Evolutionary conservation across 1,140 invertebrate species (phyloP), one percentile per base, ranked within the genome.

Genomic region (Antheraea pernyi): DNA sequence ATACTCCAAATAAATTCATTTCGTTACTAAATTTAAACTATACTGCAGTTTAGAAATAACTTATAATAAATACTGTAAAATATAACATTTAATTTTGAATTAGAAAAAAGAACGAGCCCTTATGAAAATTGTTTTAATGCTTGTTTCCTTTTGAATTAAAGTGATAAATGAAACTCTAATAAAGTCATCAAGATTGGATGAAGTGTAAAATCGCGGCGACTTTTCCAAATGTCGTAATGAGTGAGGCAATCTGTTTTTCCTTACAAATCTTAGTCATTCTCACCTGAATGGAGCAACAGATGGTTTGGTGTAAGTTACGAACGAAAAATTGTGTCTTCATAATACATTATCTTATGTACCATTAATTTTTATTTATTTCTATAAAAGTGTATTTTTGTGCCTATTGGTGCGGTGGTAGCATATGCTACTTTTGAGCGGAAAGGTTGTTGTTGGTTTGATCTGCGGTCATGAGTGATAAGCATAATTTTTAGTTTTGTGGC

Each of bases 231-330:
- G 76, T 77, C 66, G 76, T 86, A 82, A 86, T 84, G 79, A 84
- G 77, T 71, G 73, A 70, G 73, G 78, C 84, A 80, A 85, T 81
- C 81, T 85, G 82, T 85, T 82, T 84, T 80, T 84, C 76, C 81
- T 80, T 81, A 78, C 78, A 84, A 85, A 82, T 84, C 77, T 74
- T 59, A 71, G 72, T 76, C 74, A 69, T 80, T 81, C 71, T 82
- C 80, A 86, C 83, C 84, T 86, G 83, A 73, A 69, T 69, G 71
- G 76, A 72, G 83, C 84, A 85, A 85, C 83, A 86, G 84, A 75
- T 86, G 81, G 72, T 62, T 60, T 72, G 77, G 75, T 66, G 42
- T 65, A 79, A 79, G 76, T 79, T 42, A 79, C 37, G 67, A 73
- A 74, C 71, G 61, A 65, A 19, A 46, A 65, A 19, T 46, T 36